Percentiles rank a stretch among this genome's conserved stretches.
Conservation (phyloP, 2,888 invertebrate genomes). For the Malthinus flaveolus region DNA sequence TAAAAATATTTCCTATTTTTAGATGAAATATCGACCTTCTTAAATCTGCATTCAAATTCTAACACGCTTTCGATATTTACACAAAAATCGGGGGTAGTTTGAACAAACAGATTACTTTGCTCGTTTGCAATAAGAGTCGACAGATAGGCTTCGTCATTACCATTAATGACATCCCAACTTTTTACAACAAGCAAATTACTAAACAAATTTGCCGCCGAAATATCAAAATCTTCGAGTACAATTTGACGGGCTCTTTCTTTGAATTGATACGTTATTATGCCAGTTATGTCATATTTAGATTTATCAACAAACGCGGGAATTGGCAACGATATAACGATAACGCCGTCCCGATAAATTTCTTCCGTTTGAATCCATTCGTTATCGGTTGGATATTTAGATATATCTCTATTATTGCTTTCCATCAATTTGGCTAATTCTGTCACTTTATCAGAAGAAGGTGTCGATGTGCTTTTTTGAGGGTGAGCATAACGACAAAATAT, state of each 20-base stretch:
- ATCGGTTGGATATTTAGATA: background rate
- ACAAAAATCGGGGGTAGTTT: conserved; percentile 33
- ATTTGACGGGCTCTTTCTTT: conserved; percentile 12
- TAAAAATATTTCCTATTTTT: conserved; percentile 35
- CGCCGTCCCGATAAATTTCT: conserved; percentile 12
- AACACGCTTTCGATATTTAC: conserved; percentile 38
- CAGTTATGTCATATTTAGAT: conserved; percentile 8
- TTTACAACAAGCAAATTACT: conserved; percentile 14
- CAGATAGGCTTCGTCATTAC: conserved; percentile 35
- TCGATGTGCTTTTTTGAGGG: background rate
- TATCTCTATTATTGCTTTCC: background rate
- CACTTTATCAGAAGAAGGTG: background rate
- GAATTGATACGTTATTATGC: conserved; percentile 17
- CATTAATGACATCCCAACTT: conserved; percentile 28
- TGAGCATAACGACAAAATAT: conserved; percentile 7
- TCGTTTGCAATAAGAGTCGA: conserved; percentile 32
- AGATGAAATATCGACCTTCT: conserved; percentile 30
- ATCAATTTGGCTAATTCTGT: background rate
- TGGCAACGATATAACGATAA: conserved; percentile 26
- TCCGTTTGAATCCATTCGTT: conserved; percentile 21
- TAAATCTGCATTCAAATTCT: conserved; percentile 42
- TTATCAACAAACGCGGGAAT: conserved; percentile 19
- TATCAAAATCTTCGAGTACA: conserved; percentile 19
- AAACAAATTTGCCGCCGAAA: conserved; percentile 19
- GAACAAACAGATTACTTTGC: conserved; percentile 36